A percentile compares a stretch with the other conserved stretches of the same genome.
Conservation (phyloP, 23 tunicate species). For the Styela plicata region DNA sequence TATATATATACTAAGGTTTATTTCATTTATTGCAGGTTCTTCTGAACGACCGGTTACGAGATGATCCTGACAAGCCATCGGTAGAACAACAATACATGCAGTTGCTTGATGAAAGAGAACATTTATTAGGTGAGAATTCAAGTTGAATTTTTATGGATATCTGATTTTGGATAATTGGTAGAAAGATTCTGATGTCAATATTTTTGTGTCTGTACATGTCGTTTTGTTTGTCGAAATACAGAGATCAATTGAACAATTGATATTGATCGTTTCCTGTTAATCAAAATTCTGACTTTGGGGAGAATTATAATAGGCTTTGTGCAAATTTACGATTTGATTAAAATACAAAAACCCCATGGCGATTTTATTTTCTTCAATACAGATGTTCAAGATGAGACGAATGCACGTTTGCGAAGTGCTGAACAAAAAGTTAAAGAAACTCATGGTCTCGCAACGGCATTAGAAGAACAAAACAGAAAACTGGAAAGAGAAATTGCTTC, state of each 20-base stretch:
- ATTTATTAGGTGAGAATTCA: constrained; percentile 38
- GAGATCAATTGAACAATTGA: no score
- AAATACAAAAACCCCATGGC: no score
- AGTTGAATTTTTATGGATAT: no score
- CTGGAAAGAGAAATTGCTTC: constrained; percentile 59
- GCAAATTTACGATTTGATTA: no score
- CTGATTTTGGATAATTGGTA: background rate
- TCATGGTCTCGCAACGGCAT: constrained; percentile 40
- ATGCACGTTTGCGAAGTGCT: constrained; percentile 23
- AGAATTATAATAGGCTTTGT: no score
- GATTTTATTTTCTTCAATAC: background rate
- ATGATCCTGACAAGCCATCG: constrained; percentile 45
- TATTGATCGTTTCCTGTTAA: no score
- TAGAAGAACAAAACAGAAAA: constrained; percentile 58
- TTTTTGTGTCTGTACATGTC: background rate
- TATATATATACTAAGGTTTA: no score
- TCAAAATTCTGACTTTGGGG: no score
- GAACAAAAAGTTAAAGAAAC: constrained; percentile 42
- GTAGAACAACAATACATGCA: constrained; percentile 74
- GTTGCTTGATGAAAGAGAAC: constrained; percentile 69
- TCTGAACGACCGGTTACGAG: constrained; percentile 61
- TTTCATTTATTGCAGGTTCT: constrained; percentile 35
- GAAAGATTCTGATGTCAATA: background rate
- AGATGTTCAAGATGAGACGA: constrained; percentile 53
- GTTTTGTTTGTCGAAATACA: background rate